Conservation (phyloP, 2,888 invertebrate genomes). For the Drosophila phalerata region DNA sequence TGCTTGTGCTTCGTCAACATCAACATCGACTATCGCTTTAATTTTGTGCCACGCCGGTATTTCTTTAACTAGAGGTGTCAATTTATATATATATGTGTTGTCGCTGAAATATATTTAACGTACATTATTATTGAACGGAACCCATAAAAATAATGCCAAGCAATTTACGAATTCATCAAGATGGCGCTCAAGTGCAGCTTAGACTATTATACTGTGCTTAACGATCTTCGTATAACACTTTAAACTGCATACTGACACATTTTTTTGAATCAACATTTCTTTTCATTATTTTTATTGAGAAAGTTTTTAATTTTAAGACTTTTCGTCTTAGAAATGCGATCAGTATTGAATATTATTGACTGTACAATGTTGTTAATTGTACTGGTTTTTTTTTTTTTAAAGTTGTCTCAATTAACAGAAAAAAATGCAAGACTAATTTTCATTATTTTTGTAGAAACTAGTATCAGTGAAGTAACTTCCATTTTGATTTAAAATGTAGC, state of each 20-base stretch:
- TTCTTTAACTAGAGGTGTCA: constrained; percentile 27
- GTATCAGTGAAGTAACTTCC: background rate
- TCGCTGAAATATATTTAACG: constrained; percentile 14
- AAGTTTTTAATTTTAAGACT: background rate
- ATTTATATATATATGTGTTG: constrained; percentile 12
- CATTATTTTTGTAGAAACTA: too few relatives aligned
- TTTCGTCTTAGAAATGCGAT: too few relatives aligned
- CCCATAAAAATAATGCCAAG: background rate
- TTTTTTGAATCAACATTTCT: too few relatives aligned
- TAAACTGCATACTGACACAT: background rate
- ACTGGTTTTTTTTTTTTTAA: too few relatives aligned
- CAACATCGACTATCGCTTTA: constrained; percentile 20
- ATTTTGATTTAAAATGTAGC: background rate
- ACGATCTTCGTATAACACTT: background rate
- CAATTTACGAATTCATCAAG: background rate
- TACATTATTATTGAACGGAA: background rate
- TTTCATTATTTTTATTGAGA: background rate
- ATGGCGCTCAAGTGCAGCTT: background rate
- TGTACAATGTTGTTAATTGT: too few relatives aligned
- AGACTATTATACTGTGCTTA: background rate
- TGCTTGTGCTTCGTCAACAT: constrained; percentile 5
- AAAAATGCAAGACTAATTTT: too few relatives aligned
- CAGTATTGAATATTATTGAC: too few relatives aligned
- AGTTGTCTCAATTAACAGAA: too few relatives aligned
- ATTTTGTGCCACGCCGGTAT: constrained; percentile 65